phyloP scores from a whole-genome alignment of 2,797 vertebrate species.

The Coregonus sp. region DNA sequence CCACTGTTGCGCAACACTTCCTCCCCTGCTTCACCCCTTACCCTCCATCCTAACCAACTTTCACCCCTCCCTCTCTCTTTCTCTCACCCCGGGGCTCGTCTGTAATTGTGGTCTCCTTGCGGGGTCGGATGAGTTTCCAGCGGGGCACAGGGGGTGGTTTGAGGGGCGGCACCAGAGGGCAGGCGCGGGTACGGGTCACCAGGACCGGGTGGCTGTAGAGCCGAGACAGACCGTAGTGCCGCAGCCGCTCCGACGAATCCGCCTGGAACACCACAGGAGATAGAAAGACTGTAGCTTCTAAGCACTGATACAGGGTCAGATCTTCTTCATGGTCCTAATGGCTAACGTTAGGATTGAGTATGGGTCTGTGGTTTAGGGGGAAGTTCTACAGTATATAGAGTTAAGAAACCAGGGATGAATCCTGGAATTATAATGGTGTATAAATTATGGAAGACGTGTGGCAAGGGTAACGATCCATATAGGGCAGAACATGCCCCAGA shows the following conservation, averaged over 20 bases:
- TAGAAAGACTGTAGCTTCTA: too few relatives aligned
- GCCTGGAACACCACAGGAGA: conserved; percentile 65
- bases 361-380: neutral
- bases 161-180: conserved; percentile 64
- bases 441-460: too few relatives aligned
- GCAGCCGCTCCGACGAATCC: conserved; percentile 83
- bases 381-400: too few relatives aligned
- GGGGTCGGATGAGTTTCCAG: conserved; percentile 88
- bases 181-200: conserved; percentile 82
- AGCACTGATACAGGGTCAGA: neutral
- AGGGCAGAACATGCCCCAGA: too few relatives aligned
- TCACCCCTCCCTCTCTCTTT: conserved; percentile 14
- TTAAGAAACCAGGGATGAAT: too few relatives aligned
- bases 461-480: too few relatives aligned
- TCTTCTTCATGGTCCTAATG: neutral
- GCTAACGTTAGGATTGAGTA: neutral
- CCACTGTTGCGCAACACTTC: neutral
- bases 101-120: conserved; percentile 61
- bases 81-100: conserved; percentile 84
- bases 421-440: too few relatives aligned
- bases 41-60: neutral
- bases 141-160: conserved; percentile 70
- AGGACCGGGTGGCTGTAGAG: conserved; percentile 83
- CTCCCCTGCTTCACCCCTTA: conserved; percentile 13
- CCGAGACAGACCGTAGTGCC: conserved; percentile 83